Conservation (phyloP, 2,797 vertebrate species). For the Acrocephalus scirpaceus region DNA sequence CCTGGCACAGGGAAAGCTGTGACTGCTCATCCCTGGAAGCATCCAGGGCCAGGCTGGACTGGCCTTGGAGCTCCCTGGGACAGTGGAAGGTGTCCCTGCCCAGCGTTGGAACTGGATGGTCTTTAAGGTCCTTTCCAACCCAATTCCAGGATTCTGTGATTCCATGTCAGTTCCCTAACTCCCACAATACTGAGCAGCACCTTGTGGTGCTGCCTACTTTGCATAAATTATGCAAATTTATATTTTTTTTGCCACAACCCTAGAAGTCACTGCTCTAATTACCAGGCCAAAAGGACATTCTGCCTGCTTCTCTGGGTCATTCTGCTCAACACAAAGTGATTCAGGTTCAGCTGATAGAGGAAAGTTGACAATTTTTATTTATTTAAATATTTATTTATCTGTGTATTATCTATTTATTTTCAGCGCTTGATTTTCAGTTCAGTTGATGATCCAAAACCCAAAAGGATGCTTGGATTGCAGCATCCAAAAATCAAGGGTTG, state of each 20-base stretch:
- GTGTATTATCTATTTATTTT: not conserved
- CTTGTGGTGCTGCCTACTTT: not conserved
- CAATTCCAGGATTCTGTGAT: not conserved
- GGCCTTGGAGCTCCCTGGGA: not conserved
- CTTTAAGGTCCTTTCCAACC: not conserved
- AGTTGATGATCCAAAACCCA: not conserved
- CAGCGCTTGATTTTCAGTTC: not conserved
- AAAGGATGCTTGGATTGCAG: not conserved
- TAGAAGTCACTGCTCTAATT: not conserved
- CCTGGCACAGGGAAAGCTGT: not conserved
- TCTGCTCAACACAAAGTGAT: not conserved
- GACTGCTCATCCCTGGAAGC: not conserved
- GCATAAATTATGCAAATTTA: not conserved
- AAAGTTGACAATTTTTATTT: accelerated
- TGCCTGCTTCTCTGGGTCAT: not conserved
- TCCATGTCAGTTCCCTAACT: not conserved
- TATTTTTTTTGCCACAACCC: not conserved
- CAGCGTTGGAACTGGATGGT: accelerated
- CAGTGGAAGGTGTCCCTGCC: not conserved
- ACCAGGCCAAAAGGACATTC: not conserved
- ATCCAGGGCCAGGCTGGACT: accelerated
- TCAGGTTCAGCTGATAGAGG: not conserved
- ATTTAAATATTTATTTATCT: not conserved
- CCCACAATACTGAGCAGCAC: not conserved
- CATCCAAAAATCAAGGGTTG: not conserved